These are phyloP conservation scores for Sebastes matsubarae DNA, from an alignment of 2,797 vertebrate genomes.

Conservation along the genomic window DNA sequence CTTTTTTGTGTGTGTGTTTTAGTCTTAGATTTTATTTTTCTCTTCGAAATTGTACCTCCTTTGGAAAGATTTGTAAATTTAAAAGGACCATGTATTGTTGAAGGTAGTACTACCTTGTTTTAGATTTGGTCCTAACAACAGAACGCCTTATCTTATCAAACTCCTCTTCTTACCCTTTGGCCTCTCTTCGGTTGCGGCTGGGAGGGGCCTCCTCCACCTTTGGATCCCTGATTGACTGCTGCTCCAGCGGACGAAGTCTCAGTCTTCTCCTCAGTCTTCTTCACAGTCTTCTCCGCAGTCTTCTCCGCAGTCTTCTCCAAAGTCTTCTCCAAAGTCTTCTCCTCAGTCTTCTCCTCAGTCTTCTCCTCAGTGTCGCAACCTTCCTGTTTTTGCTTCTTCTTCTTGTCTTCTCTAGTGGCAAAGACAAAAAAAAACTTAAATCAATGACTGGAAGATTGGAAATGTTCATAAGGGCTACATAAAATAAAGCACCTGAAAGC, in stretches of 20 bases:
- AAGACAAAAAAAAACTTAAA: not conserved
- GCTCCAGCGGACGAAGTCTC: conserved; percentile 49
- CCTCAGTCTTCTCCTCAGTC: conserved; percentile 61
- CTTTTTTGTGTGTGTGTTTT: not conserved
- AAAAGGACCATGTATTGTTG: not conserved
- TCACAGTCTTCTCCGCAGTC: too few species aligned
- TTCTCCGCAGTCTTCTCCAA: fast-evolving
- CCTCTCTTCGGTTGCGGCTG: conserved; percentile 89
- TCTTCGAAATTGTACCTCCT: not conserved
- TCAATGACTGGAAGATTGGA: not conserved
- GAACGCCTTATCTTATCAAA: not conserved
- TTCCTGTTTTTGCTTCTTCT: conserved; percentile 87
- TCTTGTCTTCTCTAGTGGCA: conserved; percentile 90
- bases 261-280: conserved; percentile 66
- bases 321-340: conserved; percentile 27
- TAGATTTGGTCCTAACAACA: not conserved
- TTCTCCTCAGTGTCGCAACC: conserved; percentile 74
- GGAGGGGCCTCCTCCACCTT: conserved; percentile 68
- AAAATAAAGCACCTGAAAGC: not conserved
- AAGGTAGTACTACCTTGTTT: not conserved
- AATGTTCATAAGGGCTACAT: not conserved
- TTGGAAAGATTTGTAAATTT: not conserved
- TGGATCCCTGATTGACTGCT: conserved; percentile 56
- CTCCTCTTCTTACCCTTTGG: conserved; percentile 86
- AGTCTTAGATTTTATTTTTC: not conserved